Base-by-base conservation (phyloP, 2,888 invertebrate genomes). In the Uropetala carovei region DNA sequence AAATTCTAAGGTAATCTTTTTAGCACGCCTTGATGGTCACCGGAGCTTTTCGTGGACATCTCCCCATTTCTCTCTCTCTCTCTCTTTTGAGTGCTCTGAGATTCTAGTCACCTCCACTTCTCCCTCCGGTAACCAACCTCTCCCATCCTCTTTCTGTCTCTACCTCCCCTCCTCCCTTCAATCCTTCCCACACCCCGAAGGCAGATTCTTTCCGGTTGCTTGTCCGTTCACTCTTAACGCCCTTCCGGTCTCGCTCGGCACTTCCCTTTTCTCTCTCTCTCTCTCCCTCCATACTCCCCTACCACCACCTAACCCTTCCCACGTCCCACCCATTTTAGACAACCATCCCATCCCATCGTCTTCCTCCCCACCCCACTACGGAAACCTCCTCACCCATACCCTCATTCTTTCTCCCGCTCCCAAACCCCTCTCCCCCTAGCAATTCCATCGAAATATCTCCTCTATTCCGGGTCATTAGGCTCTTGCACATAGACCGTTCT, bases 391-490 rank as follows among this genome's bases (percentile, higher is more conserved):
- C 85, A 18, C 16, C 16, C 59, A 27, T 43, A 43, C 43, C 43
- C 43, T 43, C 43, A 43, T 43, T 43, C 43, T 43, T 60, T 27
- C 86, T 8, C 30, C 13, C 3, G 43, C 16, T 43, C 18, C 84
- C 58, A 14, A 13, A 3, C 8, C 59, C 59, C 27, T 27, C n/a
- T 59, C 43, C 11, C 27, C 85, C 30, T 30, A 14, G 30, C 86
- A 58, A 59, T 43, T 43, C 43, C n/a, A 9, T 58, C 85, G 18
- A 56, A 57, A 57, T 57, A 57, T 22, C 85, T 85, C 58, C 85
- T 30, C 86, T 27, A 60, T 86, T 86, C 86, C 59, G 60, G 60
- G 22, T 56, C 57, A 75, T 75, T 75, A 75, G 75, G 75, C 75
- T 11, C 75, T 75, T 27, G 75, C 22, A 75, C 75, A 75, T 75